These are phyloP conservation scores for Nyctereutes procyonoides DNA, from an alignment of 2,113 vertebrate species.

Conservation along the genomic window DNA sequence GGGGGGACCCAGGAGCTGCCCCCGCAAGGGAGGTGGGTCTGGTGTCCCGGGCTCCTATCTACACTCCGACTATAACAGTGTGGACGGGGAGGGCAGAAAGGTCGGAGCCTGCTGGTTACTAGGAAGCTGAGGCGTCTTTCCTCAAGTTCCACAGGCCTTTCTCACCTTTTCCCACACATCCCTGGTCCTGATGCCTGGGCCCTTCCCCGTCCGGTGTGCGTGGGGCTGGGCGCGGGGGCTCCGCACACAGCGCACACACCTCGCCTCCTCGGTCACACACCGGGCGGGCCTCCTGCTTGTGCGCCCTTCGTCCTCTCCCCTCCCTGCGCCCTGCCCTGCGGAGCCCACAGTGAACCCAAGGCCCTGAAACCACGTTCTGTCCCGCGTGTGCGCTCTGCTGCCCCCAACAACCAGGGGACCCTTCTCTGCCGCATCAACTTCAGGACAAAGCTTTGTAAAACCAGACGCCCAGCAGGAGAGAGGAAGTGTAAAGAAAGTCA, in stretches of 20 bases:
- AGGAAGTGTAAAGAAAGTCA: background rate
- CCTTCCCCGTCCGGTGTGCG: rapidly evolving
- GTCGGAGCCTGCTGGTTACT: background rate
- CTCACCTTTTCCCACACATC: background rate
- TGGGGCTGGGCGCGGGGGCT: too few relatives aligned
- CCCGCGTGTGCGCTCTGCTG: background rate
- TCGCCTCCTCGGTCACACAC: too few relatives aligned
- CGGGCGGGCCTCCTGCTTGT: rapidly evolving
- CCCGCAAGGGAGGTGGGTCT: background rate
- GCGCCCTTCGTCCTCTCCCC: too few relatives aligned
- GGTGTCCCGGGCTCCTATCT: background rate
- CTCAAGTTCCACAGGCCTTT: background rate
- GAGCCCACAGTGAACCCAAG: too few relatives aligned
- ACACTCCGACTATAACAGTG: rapidly evolving
- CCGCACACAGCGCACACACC: rapidly evolving
- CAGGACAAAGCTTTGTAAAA: background rate
- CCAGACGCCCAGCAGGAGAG: background rate
- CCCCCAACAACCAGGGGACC: rapidly evolving
- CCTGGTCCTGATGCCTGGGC: rapidly evolving
- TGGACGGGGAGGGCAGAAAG: too few relatives aligned
- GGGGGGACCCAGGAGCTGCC: background rate
- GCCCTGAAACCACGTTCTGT: background rate
- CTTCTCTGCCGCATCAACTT: background rate
- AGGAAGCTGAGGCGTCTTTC: too few relatives aligned
- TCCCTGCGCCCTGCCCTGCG: too few relatives aligned